Evolutionary conservation across 2,113 vertebrate genomes (phyloP), one percentile per base, ranked within the genome.

Genomic region (Haemorhous mexicanus): DNA sequence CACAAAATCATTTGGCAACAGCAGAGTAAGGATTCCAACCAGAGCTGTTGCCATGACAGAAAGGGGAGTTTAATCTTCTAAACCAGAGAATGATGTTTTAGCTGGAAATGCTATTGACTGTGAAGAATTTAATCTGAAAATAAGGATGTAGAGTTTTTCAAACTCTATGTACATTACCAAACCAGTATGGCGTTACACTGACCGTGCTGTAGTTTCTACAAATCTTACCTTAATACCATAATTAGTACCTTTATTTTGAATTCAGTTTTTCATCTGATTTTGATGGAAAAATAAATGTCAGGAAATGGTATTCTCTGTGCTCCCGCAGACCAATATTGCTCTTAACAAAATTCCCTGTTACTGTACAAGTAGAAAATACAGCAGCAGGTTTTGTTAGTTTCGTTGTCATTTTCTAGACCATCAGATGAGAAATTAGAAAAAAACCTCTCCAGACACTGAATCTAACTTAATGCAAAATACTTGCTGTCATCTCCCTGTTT

Each of bases 51-150:
- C 74, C 33, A 44, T 52, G 53, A 90, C 37, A 61, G 79, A 52
- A 84, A 89, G 44, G 37, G 50, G 68, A 69, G 22, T 32, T 61
- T 79, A 80, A 74, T 74, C 39, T 87, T 74, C 68, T 81, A 79
- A 82, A 85, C 33, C 14, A 90, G 52, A 18, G n/a, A 43, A 47
- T 77, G 41, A 55, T 43, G n/a, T 73, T 92, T 94, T 46, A 66
- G 32, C 72, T 90, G 59, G 35, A 85, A 89, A 94, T 39, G 35
- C 26, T 83, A 32, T 30, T 55, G 80, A 80, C n/a, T 62, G 37
- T 46, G 69, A 92, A 83, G 37, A 84, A 83, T 59, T 82, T 62
- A n/a, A 83, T 63, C 70, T 85, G 70, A 87, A 93, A 91, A 89
- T 24, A 52, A 75, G 43, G 52, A 72, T 69, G 26, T 21, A 16